Base-by-base conservation (phyloP, 2,797 vertebrate genomes). In the Xenentodon cancila region DNA sequence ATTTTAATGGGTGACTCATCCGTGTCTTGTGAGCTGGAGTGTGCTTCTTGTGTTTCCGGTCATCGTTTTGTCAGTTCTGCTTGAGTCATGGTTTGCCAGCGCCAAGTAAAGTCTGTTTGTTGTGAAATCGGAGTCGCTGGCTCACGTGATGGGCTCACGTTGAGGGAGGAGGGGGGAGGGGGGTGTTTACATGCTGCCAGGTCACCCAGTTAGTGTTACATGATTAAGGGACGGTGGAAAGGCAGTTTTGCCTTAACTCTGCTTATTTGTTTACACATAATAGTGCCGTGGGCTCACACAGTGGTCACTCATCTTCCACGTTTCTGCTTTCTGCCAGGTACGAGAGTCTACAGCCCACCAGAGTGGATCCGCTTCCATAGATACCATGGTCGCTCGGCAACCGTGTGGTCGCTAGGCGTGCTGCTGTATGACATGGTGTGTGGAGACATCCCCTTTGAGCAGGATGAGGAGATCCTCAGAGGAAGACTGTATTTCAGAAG, bases 341-440 rank as follows among this genome's bases (percentile, higher is more conserved):
- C 97, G 0, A 92, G 97, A 81, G 97, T 99, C 13, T 99, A 99
- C 89, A 99, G 97, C 73, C 97, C 97, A 18, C 97, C 97, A 0
- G 97, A 99, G 88, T 99, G 97, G 97, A 97, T 99, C 77, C 95
- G 95, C 71, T 97, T 95, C 84, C 97, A 98, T 79, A 93, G 97
- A 82, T 99, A 99, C 88, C 97, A 99, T 1, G 97, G 97, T 2
- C 94, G 97, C 64, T 98, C 97, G 0, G 97, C 97, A 11, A 97
- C 97, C 0, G 95, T 99, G 67, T 99, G 97, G 97, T 99, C 97
- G 9, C 87, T 99, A 80, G 97, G 97, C 0, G 96, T 99, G 81
- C 89, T 99, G 57, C 91, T 99, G 5, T 99, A 97, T 0, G 97
- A 99, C 86, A 98, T 99, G 97, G 96, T 99, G 71, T 99, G 97